Evolutionary conservation across 1,140 invertebrate species (phyloP), one percentile per base, ranked within the genome.

Genomic region (Diachasma alloeum): DNA sequence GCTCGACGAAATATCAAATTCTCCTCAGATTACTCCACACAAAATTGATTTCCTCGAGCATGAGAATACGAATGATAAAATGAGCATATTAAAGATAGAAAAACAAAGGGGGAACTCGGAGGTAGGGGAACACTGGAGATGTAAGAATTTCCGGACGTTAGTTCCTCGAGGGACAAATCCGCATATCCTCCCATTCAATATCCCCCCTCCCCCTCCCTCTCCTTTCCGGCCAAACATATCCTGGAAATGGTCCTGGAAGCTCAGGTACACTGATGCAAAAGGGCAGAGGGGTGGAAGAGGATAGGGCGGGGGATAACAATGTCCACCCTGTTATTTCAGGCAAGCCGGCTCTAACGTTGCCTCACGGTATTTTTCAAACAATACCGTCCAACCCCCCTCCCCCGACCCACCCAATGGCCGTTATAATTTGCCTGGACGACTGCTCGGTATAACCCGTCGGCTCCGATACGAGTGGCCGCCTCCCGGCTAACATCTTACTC

Each of bases 381-480:
- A 75, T 75, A 46, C 74, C 48, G 31, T 26, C 24, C 36, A 6
- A 36, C 24, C 59, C 73, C 53, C 53, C 15, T 59, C 17, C 22
- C 1, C 6, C 48, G 9, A 19, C 8, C 48, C 22, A 56, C 26
- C 42, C 42, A 17, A n/a, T 75, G 42, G 39, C 74, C 44, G 74
- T 75, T 75, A 75, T 75, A 75, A 75, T 75, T 75, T 75, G 74
- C 74, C 68, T 75, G 74, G 74, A 69, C 74, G 74, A 70, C 67
- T 75, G 74, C 66, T 73, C 39, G 24, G 74, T 26, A 75, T 75
- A 75, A 75, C 74, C 67, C 63, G 74, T 70, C 66, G 39, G 39
- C 56, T 48, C 26, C 56, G 26, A 74, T 74, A 74, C 72, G 72
- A 74, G 48, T 56, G 39, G 53, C 26, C 24, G 36, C 36, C 24